Evolutionary conservation across 2,888 invertebrate genomes (phyloP).

Genomic region (Artemia sp.): DNA sequence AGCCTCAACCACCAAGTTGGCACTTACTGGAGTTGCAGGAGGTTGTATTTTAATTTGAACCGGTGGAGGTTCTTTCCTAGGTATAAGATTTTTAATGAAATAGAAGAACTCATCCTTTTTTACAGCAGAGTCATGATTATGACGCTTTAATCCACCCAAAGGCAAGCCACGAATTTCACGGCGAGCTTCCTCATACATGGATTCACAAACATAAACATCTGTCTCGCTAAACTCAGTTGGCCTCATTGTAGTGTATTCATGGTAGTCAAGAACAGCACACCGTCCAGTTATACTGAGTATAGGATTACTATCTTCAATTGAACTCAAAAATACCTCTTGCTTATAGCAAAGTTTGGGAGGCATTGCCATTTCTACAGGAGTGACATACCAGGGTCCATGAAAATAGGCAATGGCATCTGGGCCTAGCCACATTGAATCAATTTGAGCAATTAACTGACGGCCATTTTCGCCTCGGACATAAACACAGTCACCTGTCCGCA

Average conservation of each 20-base stretch:
- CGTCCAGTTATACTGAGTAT: conserved; percentile 76
- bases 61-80: conserved; percentile 11
- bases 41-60: conserved; percentile 19
- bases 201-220: conserved; percentile 83
- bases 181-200: conserved; percentile 72
- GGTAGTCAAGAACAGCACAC: conserved; percentile 73
- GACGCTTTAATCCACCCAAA: conserved; percentile 55
- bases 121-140: conserved; percentile 52
- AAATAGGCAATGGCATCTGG: conserved; percentile 73
- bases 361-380: conserved; percentile 60
- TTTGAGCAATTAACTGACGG: conserved; percentile 75
- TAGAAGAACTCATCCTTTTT: conserved; percentile 82
- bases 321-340: conserved; percentile 79
- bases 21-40: conserved; percentile 19
- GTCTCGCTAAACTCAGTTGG: conserved; percentile 82
- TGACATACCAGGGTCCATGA: conserved; percentile 81
- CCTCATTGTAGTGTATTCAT: conserved; percentile 73
- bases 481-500: conserved; percentile 82
- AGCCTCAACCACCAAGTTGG: conserved; percentile 29
- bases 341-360: conserved; percentile 67
- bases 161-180: conserved; percentile 54
- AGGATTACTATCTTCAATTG: conserved; percentile 76
- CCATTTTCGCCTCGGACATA: conserved; percentile 81
- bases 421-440: conserved; percentile 86
- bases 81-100: conserved; percentile 40